phyloP scores from a whole-genome alignment of 92 coral and sea anemone genomes.

The Isaurus tuberculatus region DNA sequence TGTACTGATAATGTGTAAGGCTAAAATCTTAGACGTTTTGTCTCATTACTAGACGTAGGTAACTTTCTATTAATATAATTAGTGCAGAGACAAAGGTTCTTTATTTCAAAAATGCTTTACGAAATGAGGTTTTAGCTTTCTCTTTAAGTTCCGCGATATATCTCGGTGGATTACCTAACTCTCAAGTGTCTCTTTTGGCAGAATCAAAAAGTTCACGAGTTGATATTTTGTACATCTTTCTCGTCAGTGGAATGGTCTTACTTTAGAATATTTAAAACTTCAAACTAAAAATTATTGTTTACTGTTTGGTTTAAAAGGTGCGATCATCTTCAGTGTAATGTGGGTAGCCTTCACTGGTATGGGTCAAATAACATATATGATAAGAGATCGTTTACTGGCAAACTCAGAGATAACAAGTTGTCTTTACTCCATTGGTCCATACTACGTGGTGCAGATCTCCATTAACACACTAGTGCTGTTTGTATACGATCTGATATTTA shows the following conservation, averaged over 20 bases:
- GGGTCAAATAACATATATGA: slow-evolving; percentile 35
- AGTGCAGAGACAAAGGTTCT: too few species aligned
- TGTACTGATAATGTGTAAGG: not conserved
- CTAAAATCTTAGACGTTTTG: not conserved
- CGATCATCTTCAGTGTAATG: slow-evolving; percentile 39
- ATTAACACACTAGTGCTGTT: slow-evolving; percentile 31
- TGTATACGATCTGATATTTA: slow-evolving; percentile 20
- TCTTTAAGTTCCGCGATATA: too few species aligned
- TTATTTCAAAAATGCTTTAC: too few species aligned
- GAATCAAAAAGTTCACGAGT: too few species aligned
- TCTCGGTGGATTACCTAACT: too few species aligned
- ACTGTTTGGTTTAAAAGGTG: not conserved
- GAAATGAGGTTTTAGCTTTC: too few species aligned
- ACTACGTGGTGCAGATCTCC: slow-evolving; percentile 35
- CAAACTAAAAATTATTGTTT: not conserved
- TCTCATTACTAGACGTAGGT: too few species aligned
- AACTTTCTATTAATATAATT: too few species aligned
- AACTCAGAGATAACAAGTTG: slow-evolving; percentile 39
- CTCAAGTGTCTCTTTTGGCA: too few species aligned
- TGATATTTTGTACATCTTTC: too few species aligned
- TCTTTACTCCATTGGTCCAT: slow-evolving; percentile 42
- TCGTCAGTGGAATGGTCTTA: too few species aligned
- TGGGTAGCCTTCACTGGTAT: slow-evolving; percentile 37
- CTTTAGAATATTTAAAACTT: too few species aligned
- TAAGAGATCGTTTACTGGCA: slow-evolving; percentile 32